A percentile compares a stretch with the other conserved stretches of the same genome.
These are phyloP conservation scores for Saccostrea echinata DNA, from an alignment of 1,140 invertebrate genomes.

Conservation along the genomic window DNA sequence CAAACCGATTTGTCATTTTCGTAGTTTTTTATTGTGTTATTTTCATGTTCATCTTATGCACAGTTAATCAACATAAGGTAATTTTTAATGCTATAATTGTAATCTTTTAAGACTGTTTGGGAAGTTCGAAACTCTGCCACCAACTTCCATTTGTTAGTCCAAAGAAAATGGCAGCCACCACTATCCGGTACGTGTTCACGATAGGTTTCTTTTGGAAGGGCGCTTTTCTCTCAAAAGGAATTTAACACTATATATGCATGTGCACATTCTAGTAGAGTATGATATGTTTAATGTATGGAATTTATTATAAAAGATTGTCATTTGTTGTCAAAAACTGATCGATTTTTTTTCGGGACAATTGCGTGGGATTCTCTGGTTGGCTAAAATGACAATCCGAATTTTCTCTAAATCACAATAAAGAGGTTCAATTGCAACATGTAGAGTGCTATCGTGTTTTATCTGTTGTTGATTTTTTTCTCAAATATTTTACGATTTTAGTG, in stretches of 20 bases:
- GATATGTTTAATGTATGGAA: not conserved
- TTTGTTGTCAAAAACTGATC: not conserved
- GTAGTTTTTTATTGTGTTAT: not conserved
- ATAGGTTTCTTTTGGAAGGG: not conserved
- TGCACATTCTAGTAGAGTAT: not conserved
- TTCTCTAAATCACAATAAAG: not conserved
- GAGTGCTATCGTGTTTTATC: too few species aligned
- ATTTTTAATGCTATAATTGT: too few species aligned
- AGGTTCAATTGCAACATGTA: too few species aligned
- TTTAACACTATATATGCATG: not conserved
- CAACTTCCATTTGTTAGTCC: not conserved
- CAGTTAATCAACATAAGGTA: not conserved
- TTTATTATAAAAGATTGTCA: not conserved
- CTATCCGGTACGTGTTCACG: constrained; percentile 34
- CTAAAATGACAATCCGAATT: constrained; percentile 18
- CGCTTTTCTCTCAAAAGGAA: not conserved
- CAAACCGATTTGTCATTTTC: not conserved
- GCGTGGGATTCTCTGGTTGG: constrained; percentile 42
- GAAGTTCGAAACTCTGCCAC: constrained; percentile 1
- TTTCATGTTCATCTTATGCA: not conserved
- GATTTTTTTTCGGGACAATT: not conserved
- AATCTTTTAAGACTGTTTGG: not conserved
- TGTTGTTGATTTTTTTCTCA: too few species aligned
- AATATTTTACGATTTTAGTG: too few species aligned
- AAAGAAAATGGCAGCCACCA: constrained; percentile 30